A percentile compares a stretch with the other conserved stretches of the same genome.
Conservation (phyloP, 1,140 invertebrate species). For the Brachionus rotundiformis region DNA sequence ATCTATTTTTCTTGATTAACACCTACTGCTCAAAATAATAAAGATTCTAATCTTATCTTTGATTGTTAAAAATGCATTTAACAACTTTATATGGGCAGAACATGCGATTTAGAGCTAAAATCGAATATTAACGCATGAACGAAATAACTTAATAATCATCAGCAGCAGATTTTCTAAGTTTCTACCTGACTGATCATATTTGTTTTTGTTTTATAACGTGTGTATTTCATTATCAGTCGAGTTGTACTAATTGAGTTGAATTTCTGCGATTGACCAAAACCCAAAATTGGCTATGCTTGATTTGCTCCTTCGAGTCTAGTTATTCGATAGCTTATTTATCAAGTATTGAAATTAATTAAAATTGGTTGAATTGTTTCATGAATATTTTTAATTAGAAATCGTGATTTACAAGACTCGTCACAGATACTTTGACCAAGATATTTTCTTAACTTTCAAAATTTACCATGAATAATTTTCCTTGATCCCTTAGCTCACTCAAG, state of each 20-base stretch:
- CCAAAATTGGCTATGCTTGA: constrained; percentile 37
- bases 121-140: constrained; percentile 35
- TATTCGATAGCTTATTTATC: constrained; percentile 1
- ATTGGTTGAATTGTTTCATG: constrained; percentile 46
- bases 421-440: constrained; percentile 47
- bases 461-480: constrained; percentile 23
- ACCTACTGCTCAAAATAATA: constrained; percentile 41
- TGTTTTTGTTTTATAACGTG: constrained; percentile 32
- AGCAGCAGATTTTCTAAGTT: constrained; percentile 39
- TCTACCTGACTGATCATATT: constrained; percentile 40
- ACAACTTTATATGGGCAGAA: constrained; percentile 20
- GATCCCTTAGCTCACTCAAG: constrained; percentile 15
- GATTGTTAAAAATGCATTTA: constrained; percentile 22
- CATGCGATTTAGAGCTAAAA: neutral
- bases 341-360: constrained; percentile 38
- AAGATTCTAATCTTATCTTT: constrained; percentile 48
- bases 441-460: constrained; percentile 22
- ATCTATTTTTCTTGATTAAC: constrained; percentile 24
- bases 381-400: constrained; percentile 37
- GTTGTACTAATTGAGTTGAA: constrained; percentile 17
- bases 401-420: constrained; percentile 44
- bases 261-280: constrained; percentile 14
- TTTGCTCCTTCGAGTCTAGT: neutral
- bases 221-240: constrained; percentile 38
- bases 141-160: constrained; percentile 19